Evolutionary conservation across 1,140 invertebrate species (phyloP), one percentile per base, ranked within the genome.

Genomic region (Augochlora pura): DNA sequence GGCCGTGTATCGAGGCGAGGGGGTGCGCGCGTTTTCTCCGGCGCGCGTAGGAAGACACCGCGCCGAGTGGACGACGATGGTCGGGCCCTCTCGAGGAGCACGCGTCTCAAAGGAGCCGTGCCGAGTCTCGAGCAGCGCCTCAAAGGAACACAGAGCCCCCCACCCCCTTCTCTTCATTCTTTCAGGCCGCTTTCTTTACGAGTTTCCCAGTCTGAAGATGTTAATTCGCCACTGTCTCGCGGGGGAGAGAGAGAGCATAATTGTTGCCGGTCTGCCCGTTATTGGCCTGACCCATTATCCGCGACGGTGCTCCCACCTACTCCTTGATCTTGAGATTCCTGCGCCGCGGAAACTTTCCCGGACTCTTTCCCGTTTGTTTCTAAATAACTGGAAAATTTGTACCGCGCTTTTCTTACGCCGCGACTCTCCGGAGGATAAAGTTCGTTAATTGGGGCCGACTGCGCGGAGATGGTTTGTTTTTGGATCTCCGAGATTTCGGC

Each of bases 1-100:
- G 32, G 68, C 14, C 59, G 32, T 77, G 83, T 77, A 81, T 77
- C 83, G 66, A 46, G 10, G 10, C 7, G 6, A 46, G 42, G 42
- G 42, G 42, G 3, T 9, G 42, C 32, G 32, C 32, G n/a, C n/a
- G n/a, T n/a, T n/a, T n/a, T n/a, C n/a, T n/a, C n/a, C n/a, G n/a
- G n/a, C n/a, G 12, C 12, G 42, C 42, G 42, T 42, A 42, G 12
- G 42, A 42, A 42, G 42, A 42, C 12, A 12, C 12, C 42, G 42
- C 42, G 9, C 0, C 12, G 38, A n/a, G n/a, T n/a, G n/a, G n/a
- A n/a, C n/a, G n/a, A 42, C 9, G 1, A 42, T 10, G 42, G 74
- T 25, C 72, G 25, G n/a, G 10, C 32, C 49, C 46, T 6, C 49
- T 72, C 68, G 49, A 65, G 77, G 59, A 52, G 25, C 57, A 10